These are phyloP conservation scores for Brachionus manjavacas DNA, from an alignment of 1,140 invertebrate genomes.

Conservation along the genomic window DNA sequence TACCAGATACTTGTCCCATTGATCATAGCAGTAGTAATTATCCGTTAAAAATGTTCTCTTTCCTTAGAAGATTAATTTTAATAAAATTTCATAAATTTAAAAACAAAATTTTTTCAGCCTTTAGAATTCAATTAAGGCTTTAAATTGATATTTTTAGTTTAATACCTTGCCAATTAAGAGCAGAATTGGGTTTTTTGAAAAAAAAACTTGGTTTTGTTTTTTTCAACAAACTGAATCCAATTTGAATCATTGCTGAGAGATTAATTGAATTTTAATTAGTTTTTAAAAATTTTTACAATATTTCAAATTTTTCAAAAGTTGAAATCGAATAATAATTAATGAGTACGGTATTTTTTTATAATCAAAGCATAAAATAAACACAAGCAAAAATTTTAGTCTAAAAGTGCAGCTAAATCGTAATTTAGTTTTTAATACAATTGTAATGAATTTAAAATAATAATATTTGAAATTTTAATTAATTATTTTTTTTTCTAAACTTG, in stretches of 20 bases:
- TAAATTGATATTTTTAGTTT: not conserved
- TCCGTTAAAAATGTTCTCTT: slow-evolving; percentile 35
- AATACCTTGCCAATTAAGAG: not conserved
- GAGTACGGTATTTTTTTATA: not conserved
- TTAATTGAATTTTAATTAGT: not conserved
- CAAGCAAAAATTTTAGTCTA: too few relatives aligned
- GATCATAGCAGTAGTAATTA: slow-evolving; percentile 8
- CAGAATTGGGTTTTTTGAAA: not conserved
- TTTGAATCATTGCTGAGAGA: not conserved
- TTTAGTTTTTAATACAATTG: too few relatives aligned
- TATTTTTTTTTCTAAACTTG: too few relatives aligned
- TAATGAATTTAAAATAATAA: too few relatives aligned
- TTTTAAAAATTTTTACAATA: not conserved
- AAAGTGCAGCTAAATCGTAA: too few relatives aligned
- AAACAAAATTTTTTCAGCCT: not conserved
- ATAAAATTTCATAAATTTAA: not conserved
- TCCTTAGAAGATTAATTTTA: not conserved
- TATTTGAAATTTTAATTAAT: too few relatives aligned
- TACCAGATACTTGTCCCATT: slow-evolving; percentile 41
- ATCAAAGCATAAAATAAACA: too few relatives aligned
- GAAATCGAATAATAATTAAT: not conserved
- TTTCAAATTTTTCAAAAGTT: not conserved
- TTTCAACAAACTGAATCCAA: not conserved
- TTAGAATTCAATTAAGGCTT: too few relatives aligned
- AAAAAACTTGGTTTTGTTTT: not conserved